Evolutionary conservation across 2,113 vertebrate species (phyloP).

Genomic region (Microcebus jonahi): DNA sequence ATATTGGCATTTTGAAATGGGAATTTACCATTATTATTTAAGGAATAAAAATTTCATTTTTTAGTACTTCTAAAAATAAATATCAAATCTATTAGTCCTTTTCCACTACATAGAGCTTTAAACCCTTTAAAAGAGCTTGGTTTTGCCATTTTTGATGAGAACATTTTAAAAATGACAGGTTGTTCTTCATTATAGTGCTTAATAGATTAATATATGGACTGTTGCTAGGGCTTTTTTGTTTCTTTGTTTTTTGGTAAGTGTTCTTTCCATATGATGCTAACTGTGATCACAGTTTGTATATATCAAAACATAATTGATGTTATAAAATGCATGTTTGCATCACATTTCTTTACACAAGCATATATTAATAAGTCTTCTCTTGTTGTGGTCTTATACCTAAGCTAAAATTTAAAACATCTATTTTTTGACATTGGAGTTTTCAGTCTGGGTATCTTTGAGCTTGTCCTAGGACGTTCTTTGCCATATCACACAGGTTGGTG

Average conservation of each 20-base stretch:
- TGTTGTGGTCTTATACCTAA: background rate
- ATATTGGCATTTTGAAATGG: background rate
- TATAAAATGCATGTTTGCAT: background rate
- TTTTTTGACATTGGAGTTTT: background rate
- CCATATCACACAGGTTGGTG: background rate
- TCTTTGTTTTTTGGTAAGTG: background rate
- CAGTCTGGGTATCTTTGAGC: background rate
- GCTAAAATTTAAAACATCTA: background rate
- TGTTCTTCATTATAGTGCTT: background rate
- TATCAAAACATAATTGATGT: background rate
- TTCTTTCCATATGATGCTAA: background rate
- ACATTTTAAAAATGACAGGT: background rate
- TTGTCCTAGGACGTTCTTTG: background rate
- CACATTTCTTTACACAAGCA: background rate
- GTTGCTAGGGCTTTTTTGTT: background rate
- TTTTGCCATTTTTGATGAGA: slow-evolving; percentile 35
- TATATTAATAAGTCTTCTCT: background rate
- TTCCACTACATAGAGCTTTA: background rate
- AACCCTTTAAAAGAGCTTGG: background rate
- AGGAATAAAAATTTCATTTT: background rate
- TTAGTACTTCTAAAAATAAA: slow-evolving; percentile 20
- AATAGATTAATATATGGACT: background rate
- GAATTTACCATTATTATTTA: background rate
- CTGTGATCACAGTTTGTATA: background rate
- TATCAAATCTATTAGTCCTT: background rate